These are phyloP conservation scores for Toxotes lorentzi DNA, from an alignment of 2,797 vertebrate genomes.

Conservation along the genomic window DNA sequence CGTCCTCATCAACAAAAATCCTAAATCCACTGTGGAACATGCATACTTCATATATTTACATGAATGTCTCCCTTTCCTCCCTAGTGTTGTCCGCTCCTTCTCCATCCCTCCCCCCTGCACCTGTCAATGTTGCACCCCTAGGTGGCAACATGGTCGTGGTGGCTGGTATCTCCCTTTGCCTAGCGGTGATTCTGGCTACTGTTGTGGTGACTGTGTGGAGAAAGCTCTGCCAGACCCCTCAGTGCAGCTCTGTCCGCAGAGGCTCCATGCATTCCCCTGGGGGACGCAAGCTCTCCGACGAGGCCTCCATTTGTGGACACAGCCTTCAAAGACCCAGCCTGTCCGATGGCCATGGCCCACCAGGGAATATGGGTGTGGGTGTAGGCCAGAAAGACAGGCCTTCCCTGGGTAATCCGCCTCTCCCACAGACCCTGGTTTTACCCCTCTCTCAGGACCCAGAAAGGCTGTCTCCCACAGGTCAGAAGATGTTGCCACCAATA, in stretches of 20 bases:
- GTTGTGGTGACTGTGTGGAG: slow-evolving; percentile 94
- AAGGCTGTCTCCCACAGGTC: slow-evolving; percentile 88
- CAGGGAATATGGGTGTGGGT: slow-evolving; percentile 55
- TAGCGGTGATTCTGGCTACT: slow-evolving; percentile 92
- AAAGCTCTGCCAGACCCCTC: slow-evolving; percentile 89
- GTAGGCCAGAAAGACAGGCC: slow-evolving; percentile 64
- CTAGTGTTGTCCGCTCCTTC: slow-evolving; percentile 63
- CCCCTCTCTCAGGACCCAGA: slow-evolving; percentile 82
- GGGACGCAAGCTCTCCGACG: slow-evolving; percentile 92
- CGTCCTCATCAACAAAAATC: neutral
- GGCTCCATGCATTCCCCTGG: slow-evolving; percentile 87
- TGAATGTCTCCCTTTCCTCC: slow-evolving; percentile 23
- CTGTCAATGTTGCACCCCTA: slow-evolving; percentile 55
- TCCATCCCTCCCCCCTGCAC: slow-evolving; percentile 66
- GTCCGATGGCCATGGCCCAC: slow-evolving; percentile 81
- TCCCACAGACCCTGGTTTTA: slow-evolving; percentile 75
- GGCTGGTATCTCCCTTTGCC: slow-evolving; percentile 92
- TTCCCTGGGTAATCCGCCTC: slow-evolving; percentile 80
- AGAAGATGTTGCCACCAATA: slow-evolving; percentile 93
- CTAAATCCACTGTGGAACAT: neutral
- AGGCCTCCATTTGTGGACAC: slow-evolving; percentile 92
- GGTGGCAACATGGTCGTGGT: slow-evolving; percentile 92
- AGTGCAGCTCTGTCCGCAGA: slow-evolving; percentile 86
- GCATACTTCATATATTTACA: neutral
- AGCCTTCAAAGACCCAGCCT: slow-evolving; percentile 90